Conservation (phyloP, 2,888 invertebrate species). For the Stenotaenia linearis region DNA sequence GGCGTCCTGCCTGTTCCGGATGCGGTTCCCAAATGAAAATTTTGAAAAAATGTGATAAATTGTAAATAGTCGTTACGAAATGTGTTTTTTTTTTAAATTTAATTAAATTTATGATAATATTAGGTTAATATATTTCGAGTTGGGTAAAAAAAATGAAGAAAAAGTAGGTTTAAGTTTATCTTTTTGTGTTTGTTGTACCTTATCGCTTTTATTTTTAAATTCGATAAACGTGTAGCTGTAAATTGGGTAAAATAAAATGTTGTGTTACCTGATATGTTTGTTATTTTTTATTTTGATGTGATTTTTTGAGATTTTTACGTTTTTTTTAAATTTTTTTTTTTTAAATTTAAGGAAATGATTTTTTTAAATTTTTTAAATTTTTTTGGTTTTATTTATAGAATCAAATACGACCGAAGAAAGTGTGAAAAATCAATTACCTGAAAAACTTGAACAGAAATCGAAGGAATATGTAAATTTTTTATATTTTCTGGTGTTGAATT, state of each 20-base stretch:
- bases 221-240: not conserved
- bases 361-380: not conserved
- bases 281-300: not conserved
- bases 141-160: too few relatives aligned
- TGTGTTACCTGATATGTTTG: too few relatives aligned
- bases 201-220: not conserved
- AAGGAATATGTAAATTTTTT: not conserved
- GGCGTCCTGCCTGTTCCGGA: not conserved
- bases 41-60: not conserved
- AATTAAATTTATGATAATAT: too few relatives aligned
- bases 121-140: too few relatives aligned
- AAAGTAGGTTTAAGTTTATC: too few relatives aligned
- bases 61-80: not conserved
- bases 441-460: not conserved
- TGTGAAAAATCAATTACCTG: too few relatives aligned
- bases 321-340: not conserved
- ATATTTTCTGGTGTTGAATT: not conserved
- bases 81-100: too few relatives aligned
- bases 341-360: not conserved
- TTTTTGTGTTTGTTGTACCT: not conserved
- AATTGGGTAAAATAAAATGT: not conserved
- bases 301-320: not conserved
- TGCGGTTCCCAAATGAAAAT: not conserved
- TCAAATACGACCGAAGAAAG: not conserved
- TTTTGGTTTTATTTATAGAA: not conserved